phyloP scores from a whole-genome alignment of 2,797 vertebrate species.

The Anolis apletophallus region DNA sequence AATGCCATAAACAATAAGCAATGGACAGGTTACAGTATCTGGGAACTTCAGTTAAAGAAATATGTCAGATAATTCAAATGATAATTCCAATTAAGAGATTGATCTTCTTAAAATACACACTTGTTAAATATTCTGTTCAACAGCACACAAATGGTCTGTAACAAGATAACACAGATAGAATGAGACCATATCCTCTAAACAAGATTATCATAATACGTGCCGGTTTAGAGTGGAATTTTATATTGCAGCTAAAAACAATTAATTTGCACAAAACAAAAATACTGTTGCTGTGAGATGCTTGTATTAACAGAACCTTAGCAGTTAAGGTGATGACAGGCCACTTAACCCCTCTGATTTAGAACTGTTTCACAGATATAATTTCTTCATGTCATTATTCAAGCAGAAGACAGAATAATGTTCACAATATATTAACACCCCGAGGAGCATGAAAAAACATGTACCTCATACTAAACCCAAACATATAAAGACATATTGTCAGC shows the following conservation, averaged over 20 bases:
- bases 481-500: conserved; percentile 44
- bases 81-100: background rate
- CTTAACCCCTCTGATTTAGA: background rate
- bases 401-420: conserved; percentile 16
- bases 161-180: background rate
- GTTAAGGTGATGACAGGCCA: background rate
- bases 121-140: background rate
- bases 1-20: no score
- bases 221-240: background rate
- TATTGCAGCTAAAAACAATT: background rate
- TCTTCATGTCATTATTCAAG: conserved; percentile 12
- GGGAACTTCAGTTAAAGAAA: no score
- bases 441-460: background rate
- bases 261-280: background rate
- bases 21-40: no score
- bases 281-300: background rate
- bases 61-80: no score
- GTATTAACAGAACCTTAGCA: conserved; percentile 5
- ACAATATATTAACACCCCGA: conserved; percentile 5
- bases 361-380: conserved; percentile 7
- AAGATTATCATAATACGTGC: background rate
- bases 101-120: background rate
- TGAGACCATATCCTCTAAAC: background rate
- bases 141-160: background rate
- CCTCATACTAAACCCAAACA: background rate